These are phyloP conservation scores for Bubo bubo DNA, from an alignment of 2,113 vertebrate species.

Conservation along the genomic window DNA sequence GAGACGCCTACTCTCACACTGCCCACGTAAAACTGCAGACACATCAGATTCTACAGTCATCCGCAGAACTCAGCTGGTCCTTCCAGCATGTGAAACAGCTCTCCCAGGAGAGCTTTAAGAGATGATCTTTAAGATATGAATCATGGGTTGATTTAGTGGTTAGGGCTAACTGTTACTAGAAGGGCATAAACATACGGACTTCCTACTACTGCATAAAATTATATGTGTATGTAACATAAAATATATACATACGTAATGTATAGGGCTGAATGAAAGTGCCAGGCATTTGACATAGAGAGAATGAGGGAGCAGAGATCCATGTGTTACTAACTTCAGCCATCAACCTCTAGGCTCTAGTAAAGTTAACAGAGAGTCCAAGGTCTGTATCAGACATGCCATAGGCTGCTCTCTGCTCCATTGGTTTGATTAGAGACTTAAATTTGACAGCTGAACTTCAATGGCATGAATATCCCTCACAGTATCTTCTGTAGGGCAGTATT, in stretches of 20 bases:
- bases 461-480: not conserved
- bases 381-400: not conserved
- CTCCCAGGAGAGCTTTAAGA: not conserved
- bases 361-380: not conserved
- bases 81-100: not conserved
- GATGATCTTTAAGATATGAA: not conserved
- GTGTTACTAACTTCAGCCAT: not conserved
- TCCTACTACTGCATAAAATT: not conserved
- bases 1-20: not conserved
- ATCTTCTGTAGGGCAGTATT: not conserved
- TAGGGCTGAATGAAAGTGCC: not conserved
- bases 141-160: not conserved
- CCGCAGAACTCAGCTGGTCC: not conserved
- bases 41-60: not conserved
- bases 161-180: not conserved
- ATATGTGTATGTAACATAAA: not conserved
- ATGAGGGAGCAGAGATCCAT: not conserved
- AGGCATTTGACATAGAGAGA: not conserved
- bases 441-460: not conserved
- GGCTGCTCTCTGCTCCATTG: not conserved
- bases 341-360: not conserved
- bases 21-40: not conserved
- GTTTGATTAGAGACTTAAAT: not conserved
- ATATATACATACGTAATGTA: not conserved
- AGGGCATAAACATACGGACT: not conserved